Evolutionary conservation across 1,140 invertebrate genomes (phyloP), one percentile per base, ranked within the genome.

Genomic region (Aradophagus sp.): DNA sequence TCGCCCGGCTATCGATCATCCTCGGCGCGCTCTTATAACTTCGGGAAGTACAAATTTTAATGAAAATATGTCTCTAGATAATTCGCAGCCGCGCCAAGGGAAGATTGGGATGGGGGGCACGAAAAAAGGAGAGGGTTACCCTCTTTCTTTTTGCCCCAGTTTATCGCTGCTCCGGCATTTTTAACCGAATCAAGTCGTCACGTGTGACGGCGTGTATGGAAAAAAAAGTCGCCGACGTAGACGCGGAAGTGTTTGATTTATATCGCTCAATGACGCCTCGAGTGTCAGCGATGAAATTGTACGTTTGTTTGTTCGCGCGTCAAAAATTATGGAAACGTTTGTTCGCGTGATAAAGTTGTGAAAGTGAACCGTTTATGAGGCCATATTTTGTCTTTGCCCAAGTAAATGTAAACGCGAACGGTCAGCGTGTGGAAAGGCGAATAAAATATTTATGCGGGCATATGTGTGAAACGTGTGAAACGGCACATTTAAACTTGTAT

Each of bases 21-120:
- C 8, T 20, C 0, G n/a, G 5, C 4, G 19, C 23, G n/a, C 20
- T 52, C 23, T 39, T 53, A 50, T 26, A 66, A 56, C 35, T 27
- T 52, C 13, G 7, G 7, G 15, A 41, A 56, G 29, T 47, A 53
- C 27, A n/a, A 13, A 53, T 68, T 59, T 58, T 59, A 52, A 53
- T 68, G 47, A 39, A 67, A 58, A 58, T 45, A 67, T 58, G 42
- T 53, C 36, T 41, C 27, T 2, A 16, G 23, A 44, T 31, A 50
- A 50, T 41, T 45, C 34, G 26, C n/a, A 52, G 29, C 39, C 8
- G 32, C 13, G 23, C 8, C 17, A 13, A 52, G 12, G 19, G 17
- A 26, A n/a, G n/a, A n/a, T n/a, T n/a, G n/a, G n/a, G n/a, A n/a
- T n/a, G n/a, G n/a, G n/a, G n/a, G n/a, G n/a, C n/a, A n/a, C n/a